Conservation (phyloP, 2,113 vertebrate species). For the Pogonocichla stellata region DNA sequence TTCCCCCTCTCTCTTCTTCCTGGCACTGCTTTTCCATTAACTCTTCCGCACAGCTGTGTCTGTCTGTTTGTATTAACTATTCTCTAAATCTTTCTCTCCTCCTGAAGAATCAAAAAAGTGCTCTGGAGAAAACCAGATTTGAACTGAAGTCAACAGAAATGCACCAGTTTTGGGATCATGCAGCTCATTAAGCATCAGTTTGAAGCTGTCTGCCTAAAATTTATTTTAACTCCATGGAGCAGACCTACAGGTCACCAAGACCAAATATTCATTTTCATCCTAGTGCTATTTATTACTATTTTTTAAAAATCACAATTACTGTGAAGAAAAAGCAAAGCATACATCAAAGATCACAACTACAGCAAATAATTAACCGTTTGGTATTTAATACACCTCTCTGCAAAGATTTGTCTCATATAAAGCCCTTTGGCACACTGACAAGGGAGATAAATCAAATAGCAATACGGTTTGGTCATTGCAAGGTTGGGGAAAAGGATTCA, state of each 20-base stretch:
- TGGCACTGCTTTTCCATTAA: neutral
- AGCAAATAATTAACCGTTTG: neutral
- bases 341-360: neutral
- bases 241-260: neutral
- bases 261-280: neutral
- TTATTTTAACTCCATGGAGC: neutral
- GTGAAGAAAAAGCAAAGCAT: neutral
- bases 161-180: neutral
- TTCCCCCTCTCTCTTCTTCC: neutral
- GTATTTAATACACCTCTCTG: neutral
- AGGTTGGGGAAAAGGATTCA: neutral
- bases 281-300: neutral
- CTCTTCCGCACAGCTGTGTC: neutral
- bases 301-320: neutral
- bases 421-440: neutral
- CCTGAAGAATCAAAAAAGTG: neutral
- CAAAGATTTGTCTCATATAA: neutral
- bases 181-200: neutral
- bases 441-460: neutral
- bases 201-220: neutral
- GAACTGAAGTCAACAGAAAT: neutral
- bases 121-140: neutral
- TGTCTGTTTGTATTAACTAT: neutral
- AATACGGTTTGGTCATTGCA: neutral
- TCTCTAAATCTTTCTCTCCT: neutral